A percentile compares a stretch with the other conserved stretches of the same genome.
phyloP scores from a whole-genome alignment of 2,113 vertebrate genomes.

The Pachycephala philippinensis region DNA sequence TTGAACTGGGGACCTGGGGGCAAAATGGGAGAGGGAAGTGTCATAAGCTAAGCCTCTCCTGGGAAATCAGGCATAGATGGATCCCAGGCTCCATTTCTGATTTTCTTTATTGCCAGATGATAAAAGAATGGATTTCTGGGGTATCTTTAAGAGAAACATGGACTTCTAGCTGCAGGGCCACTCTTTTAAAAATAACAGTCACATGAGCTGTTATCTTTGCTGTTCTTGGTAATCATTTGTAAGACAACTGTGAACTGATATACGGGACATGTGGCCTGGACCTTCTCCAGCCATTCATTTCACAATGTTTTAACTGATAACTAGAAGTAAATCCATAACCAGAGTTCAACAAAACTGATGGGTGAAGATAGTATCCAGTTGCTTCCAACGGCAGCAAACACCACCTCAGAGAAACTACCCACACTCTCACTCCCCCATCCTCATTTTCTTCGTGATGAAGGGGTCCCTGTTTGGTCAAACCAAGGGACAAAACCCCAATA shows the following conservation, averaged over 20 bases:
- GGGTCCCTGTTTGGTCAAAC: neutral
- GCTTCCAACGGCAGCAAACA: neutral
- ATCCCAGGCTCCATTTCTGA: neutral
- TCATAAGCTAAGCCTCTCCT: neutral
- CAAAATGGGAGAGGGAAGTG: neutral
- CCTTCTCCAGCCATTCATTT: neutral
- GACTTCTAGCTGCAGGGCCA: neutral
- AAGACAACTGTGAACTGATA: neutral
- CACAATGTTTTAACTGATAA: neutral
- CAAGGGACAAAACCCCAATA: neutral
- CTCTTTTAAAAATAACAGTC: neutral
- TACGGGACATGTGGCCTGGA: neutral
- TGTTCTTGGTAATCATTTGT: neutral
- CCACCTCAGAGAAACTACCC: neutral
- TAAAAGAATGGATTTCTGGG: neutral
- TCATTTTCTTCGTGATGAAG: neutral
- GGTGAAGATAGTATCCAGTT: neutral
- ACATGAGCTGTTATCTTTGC: neutral
- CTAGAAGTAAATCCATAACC: neutral
- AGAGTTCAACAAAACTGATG: neutral
- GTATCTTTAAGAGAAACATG: neutral
- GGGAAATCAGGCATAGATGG: neutral
- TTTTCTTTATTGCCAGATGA: neutral
- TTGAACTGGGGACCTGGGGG: rapidly evolving
- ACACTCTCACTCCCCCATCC: neutral